Conservation (phyloP, 2,797 vertebrate species). For the Anolis apletophallus region DNA sequence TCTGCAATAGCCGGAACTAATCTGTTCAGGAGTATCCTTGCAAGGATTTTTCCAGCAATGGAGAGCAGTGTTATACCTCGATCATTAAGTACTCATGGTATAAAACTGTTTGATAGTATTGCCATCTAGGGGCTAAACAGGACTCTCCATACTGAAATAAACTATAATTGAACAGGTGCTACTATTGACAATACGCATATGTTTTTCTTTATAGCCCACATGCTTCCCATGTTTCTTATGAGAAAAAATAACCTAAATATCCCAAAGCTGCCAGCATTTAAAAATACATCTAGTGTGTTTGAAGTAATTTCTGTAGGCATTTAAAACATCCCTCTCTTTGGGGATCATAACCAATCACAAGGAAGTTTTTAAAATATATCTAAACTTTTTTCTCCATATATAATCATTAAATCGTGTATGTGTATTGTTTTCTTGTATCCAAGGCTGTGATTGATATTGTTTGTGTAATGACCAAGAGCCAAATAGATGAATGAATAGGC, state of each 20-base stretch:
- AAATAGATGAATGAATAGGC: neutral
- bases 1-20: too few relatives aligned
- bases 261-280: conserved; percentile 76
- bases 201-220: conserved; percentile 97
- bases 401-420: too few relatives aligned
- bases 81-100: conserved; percentile 87
- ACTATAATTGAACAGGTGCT: conserved; percentile 92
- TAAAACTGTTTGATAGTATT: conserved; percentile 97
- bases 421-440: neutral
- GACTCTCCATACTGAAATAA: conserved; percentile 90
- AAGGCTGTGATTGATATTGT: neutral
- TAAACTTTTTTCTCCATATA: neutral
- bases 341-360: neutral
- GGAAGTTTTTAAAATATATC: neutral
- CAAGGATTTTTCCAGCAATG: too few relatives aligned
- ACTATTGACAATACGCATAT: conserved; percentile 99
- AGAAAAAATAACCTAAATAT: conserved; percentile 87
- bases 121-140: conserved; percentile 97
- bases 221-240: conserved; percentile 94
- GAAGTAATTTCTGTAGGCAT: conserved; percentile 87
- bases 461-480: neutral
- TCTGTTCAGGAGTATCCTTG: too few relatives aligned
- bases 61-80: too few relatives aligned
- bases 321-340: conserved; percentile 43
- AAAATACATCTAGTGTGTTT: conserved; percentile 77